Evolutionary conservation across 64 coral and sea anemone species (phyloP).

Genomic region (Montipora capricornis): DNA sequence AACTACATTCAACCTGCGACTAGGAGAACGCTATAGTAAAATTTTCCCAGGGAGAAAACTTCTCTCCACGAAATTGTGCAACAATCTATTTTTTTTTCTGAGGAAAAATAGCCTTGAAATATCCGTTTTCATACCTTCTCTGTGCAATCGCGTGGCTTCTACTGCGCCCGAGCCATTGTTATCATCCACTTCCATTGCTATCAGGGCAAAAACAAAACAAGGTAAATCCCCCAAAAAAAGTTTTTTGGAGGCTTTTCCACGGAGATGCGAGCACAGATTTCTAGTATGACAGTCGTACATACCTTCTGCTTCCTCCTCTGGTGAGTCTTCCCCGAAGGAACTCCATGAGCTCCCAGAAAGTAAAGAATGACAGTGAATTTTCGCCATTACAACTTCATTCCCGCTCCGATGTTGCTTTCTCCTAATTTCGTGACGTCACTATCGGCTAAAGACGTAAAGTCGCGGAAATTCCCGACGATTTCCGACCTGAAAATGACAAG

Average conservation of each 20-base stretch:
- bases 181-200: constrained; percentile 99
- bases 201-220: constrained; percentile 82
- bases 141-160: constrained; percentile 93
- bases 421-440: constrained; percentile 90
- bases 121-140: constrained; percentile 76
- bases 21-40: constrained; percentile 36
- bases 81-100: constrained; percentile 29
- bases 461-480: constrained; percentile 70
- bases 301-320: constrained; percentile 93
- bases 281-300: constrained; percentile 27
- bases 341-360: constrained; percentile 99
- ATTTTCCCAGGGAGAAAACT: constrained; percentile 24
- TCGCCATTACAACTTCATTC: constrained; percentile 99
- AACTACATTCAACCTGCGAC: constrained; percentile 50
- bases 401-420: constrained; percentile 97
- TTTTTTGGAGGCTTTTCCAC: constrained; percentile 35
- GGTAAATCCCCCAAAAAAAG: constrained; percentile 70
- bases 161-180: constrained; percentile 88
- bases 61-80: constrained; percentile 14
- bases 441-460: constrained; percentile 70
- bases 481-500: constrained; percentile 66
- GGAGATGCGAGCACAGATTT: constrained; percentile 28
- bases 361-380: constrained; percentile 99
- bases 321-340: constrained; percentile 84
- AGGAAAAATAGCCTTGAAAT: constrained; percentile 24